phyloP scores from a whole-genome alignment of 2,113 vertebrate genomes.

The Rallus limicola region DNA sequence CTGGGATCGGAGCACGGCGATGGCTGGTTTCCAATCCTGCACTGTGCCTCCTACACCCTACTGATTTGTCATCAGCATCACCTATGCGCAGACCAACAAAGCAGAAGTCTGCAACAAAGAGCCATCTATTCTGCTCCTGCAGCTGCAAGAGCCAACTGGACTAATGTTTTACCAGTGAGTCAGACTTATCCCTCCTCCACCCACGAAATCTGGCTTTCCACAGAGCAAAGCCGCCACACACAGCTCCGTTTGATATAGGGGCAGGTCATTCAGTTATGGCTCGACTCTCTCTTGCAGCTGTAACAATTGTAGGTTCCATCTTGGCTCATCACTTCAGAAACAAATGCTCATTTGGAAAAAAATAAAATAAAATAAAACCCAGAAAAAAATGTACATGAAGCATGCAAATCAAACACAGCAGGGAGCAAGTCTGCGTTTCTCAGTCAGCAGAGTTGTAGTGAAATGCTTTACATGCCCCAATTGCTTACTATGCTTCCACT shows the following conservation, averaged over 20 bases:
- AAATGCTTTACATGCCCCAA: slow-evolving; percentile 58
- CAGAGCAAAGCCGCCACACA: neutral
- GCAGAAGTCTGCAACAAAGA: slow-evolving; percentile 27
- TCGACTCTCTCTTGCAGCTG: neutral
- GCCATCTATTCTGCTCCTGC: slow-evolving; percentile 6
- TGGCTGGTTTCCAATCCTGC: neutral
- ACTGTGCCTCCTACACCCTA: neutral
- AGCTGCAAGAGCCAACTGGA: slow-evolving; percentile 34
- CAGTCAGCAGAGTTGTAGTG: slow-evolving; percentile 42
- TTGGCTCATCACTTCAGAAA: neutral
- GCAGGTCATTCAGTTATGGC: neutral
- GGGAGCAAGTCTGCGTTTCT: slow-evolving; percentile 21
- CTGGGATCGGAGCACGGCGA: neutral
- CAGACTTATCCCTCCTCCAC: slow-evolving; percentile 28
- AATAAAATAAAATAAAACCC: neutral
- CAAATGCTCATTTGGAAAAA: neutral
- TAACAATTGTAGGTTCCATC: neutral
- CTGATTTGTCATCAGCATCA: slow-evolving; percentile 9
- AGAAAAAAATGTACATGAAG: neutral
- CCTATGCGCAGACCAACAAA: neutral
- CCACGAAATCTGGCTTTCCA: neutral
- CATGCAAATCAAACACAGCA: neutral
- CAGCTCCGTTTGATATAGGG: neutral
- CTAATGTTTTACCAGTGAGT: slow-evolving; percentile 44
- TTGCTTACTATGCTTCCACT: slow-evolving; percentile 56